Evolutionary conservation across 2,888 invertebrate genomes (phyloP), one percentile per base, ranked within the genome.

Genomic region (Drosophila greeni): DNA sequence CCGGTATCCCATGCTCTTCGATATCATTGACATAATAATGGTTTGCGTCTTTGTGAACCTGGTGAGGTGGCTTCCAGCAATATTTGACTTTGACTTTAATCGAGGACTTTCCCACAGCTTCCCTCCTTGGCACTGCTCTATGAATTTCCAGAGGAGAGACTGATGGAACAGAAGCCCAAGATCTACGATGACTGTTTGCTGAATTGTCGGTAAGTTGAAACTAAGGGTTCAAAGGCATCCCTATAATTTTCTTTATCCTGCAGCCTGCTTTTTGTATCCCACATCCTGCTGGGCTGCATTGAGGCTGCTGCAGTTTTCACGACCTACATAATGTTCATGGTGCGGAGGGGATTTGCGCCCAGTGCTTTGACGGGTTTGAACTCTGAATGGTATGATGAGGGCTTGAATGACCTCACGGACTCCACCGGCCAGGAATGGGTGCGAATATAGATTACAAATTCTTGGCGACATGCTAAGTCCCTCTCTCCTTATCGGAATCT

Each of bases 351-450:
- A 11, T 81, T 81, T 36, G 8, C 66, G n/a, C 80, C 84, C 0
- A 26, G 34, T n/a, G 16, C 7, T 2, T 39, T 81, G 16, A 2
- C 66, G 5, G 69, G 61, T 0, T 34, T 72, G 1, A 23, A 45
- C 4, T 2, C 5, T 0, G 1, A 18, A 0, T 81, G 73, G 77
- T 40, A 57, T 5, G 70, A 84, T 12, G 20, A 37, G 0, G 7
- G 48, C 3, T 8, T 43, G 1, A 66, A 72, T 47, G 81, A 65
- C 43, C 6, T 81, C 11, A 7, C 47, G 2, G 80, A 81, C 31
- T 70, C 82, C 0, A 70, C 67, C 39, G 83, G 83, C 24, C 77
- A 84, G 33, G 83, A 84, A 58, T 81, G 80, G 83, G 83, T 66
- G 47, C 7, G 1, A 2, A 39, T 11, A 39, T 11, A 6, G 9